Percentiles rank a stretch among this genome's conserved stretches.
These are phyloP conservation scores for Plecturocebus donacophilus DNA, from an alignment of 2,113 vertebrate genomes.

Conservation along the genomic window DNA sequence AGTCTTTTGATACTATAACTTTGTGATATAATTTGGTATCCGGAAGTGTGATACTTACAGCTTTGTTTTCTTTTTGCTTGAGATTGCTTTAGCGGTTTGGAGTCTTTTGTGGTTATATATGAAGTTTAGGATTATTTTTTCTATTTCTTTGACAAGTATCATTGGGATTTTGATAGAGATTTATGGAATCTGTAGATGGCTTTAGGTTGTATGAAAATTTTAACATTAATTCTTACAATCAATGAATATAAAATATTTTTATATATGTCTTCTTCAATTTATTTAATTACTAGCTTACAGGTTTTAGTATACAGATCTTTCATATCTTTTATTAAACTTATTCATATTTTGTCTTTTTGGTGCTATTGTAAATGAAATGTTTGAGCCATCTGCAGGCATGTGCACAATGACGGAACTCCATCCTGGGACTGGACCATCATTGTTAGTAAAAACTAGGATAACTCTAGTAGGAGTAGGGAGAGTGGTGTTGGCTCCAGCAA, in stretches of 20 bases:
- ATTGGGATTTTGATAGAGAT: neutral
- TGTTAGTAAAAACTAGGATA: neutral
- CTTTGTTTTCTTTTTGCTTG: neutral
- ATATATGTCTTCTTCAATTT: neutral
- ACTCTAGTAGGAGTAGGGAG: neutral
- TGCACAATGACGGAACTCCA: neutral
- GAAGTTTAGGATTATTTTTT: neutral
- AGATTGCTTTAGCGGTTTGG: neutral
- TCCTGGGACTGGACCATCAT: too few relatives aligned
- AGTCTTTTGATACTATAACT: neutral
- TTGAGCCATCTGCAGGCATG: neutral
- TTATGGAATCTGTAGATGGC: neutral
- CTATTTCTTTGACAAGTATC: neutral
- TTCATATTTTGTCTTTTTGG: neutral
- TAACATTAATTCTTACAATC: neutral
- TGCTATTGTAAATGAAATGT: neutral
- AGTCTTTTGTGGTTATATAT: neutral
- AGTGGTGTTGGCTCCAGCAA: neutral
- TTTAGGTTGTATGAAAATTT: neutral
- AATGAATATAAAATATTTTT: neutral
- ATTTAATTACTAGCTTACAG: neutral
- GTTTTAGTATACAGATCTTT: neutral
- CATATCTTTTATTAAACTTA: neutral
- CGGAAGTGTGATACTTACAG: neutral
- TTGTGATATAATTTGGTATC: neutral